A percentile compares a stretch with the other conserved stretches of the same genome.
Evolutionary conservation across 2,888 invertebrate genomes (phyloP).

Genomic region (Acholoe squamosa): DNA sequence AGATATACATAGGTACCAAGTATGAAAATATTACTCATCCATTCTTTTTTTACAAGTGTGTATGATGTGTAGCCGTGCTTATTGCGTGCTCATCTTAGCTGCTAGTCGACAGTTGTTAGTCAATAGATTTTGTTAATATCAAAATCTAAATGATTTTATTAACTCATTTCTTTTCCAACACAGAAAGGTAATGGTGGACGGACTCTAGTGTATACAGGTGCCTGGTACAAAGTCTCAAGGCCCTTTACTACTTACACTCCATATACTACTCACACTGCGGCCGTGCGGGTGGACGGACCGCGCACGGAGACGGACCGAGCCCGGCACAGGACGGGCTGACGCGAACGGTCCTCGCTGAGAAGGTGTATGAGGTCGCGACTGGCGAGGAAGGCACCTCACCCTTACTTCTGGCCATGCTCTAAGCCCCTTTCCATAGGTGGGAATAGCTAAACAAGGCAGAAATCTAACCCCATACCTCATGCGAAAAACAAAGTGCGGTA

Average conservation of each 20-base stretch:
- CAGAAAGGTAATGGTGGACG: not conserved
- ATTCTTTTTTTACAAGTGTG: not conserved
- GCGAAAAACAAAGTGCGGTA: no score
- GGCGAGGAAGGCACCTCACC: not conserved
- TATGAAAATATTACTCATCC: no score
- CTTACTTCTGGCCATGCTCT: no score
- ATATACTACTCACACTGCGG: not conserved
- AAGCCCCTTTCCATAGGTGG: no score
- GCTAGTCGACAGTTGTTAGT: no score
- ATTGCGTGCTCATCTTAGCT: not conserved
- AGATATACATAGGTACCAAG: no score
- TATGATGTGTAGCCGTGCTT: not conserved
- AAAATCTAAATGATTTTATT: no score
- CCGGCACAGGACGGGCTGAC: not conserved
- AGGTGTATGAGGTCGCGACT: not conserved
- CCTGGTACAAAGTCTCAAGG: conserved; percentile 4
- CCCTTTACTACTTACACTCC: not conserved
- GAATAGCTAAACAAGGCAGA: no score
- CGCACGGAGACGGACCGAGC: not conserved
- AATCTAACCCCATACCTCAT: no score
- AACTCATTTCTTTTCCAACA: no score
- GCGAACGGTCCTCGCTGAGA: not conserved
- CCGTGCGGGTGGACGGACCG: not conserved
- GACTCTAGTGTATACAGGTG: not conserved
- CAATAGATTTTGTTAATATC: no score